Evolutionary conservation across 2,113 vertebrate species (phyloP).

Genomic region (Stigmatopora argus): DNA sequence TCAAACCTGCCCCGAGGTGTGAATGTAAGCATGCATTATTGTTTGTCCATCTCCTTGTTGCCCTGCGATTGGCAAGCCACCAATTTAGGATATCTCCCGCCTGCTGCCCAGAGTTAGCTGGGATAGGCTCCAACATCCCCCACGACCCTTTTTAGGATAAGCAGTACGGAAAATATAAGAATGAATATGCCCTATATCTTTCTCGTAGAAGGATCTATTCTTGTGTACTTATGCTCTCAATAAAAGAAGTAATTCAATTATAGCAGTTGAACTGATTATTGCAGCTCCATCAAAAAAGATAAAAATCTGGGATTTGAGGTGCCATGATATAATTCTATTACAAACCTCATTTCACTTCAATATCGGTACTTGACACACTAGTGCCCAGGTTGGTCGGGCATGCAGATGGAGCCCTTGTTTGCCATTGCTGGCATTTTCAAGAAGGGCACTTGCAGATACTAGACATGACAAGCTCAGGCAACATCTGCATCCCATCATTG

Average conservation of each 20-base stretch:
- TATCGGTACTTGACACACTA: constrained; percentile 53
- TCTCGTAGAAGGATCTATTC: too few relatives aligned
- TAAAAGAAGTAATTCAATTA: not conserved
- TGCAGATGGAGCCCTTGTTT: constrained; percentile 42
- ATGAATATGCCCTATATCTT: too few relatives aligned
- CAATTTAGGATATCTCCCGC: too few relatives aligned
- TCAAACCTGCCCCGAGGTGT: too few relatives aligned
- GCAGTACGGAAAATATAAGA: too few relatives aligned
- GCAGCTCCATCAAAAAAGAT: constrained; percentile 9
- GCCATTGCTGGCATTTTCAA: constrained; percentile 62
- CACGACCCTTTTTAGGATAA: too few relatives aligned
- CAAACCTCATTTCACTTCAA: constrained; percentile 59
- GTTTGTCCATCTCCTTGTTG: too few relatives aligned
- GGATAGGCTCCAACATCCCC: too few relatives aligned
- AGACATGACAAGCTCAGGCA: constrained; percentile 53
- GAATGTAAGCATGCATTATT: too few relatives aligned
- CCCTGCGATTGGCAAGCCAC: too few relatives aligned
- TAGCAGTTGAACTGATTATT: constrained; percentile 7
- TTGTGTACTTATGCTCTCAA: not conserved
- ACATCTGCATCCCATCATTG: constrained; percentile 60
- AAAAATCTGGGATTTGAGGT: constrained; percentile 43
- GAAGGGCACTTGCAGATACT: constrained; percentile 57
- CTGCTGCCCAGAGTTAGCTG: too few relatives aligned
- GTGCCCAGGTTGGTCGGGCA: constrained; percentile 52
- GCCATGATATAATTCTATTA: constrained; percentile 66